Percentiles rank a stretch among this genome's conserved stretches.
Conservation (phyloP, 2,797 vertebrate genomes). For the Thunnus albacares region DNA sequence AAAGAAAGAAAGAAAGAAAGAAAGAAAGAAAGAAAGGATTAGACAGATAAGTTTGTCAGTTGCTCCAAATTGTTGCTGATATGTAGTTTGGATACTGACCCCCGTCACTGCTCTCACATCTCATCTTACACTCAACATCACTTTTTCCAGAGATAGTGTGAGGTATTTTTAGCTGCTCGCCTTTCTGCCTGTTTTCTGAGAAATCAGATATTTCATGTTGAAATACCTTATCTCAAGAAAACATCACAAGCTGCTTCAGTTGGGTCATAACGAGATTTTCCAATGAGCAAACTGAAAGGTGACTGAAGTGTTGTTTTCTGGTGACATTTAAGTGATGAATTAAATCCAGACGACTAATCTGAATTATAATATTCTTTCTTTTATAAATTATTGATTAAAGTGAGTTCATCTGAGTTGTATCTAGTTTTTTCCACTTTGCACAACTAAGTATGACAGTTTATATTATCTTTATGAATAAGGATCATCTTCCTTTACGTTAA, state of each 20-base stretch:
- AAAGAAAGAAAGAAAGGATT: background rate
- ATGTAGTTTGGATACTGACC: too few species aligned
- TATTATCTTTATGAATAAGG: background rate
- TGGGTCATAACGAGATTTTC: slow-evolving; percentile 19
- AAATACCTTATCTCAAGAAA: slow-evolving; percentile 3
- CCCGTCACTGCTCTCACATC: background rate
- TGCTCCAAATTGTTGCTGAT: background rate
- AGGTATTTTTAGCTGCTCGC: slow-evolving; percentile 28
- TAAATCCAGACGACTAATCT: background rate
- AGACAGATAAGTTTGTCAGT: background rate
- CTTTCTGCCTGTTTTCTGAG: slow-evolving; percentile 19
- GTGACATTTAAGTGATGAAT: background rate
- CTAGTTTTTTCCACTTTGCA: background rate
- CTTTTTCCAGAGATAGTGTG: slow-evolving; percentile 22
- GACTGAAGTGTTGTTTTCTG: background rate
- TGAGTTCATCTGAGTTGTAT: background rate
- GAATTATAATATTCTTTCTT: background rate
- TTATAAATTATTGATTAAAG: slow-evolving; percentile 7
- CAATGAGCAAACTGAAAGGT: background rate
- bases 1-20: too few species aligned
- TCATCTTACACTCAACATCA: slow-evolving; percentile 1
- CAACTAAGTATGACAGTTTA: background rate
- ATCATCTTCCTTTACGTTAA: background rate
- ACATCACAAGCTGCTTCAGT: background rate
- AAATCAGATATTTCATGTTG: slow-evolving; percentile 9